Percentiles rank a stretch among this genome's conserved stretches.
These are phyloP conservation scores for Coryphaenoides rupestris DNA, from an alignment of 2,113 vertebrate genomes.

Conservation along the genomic window DNA sequence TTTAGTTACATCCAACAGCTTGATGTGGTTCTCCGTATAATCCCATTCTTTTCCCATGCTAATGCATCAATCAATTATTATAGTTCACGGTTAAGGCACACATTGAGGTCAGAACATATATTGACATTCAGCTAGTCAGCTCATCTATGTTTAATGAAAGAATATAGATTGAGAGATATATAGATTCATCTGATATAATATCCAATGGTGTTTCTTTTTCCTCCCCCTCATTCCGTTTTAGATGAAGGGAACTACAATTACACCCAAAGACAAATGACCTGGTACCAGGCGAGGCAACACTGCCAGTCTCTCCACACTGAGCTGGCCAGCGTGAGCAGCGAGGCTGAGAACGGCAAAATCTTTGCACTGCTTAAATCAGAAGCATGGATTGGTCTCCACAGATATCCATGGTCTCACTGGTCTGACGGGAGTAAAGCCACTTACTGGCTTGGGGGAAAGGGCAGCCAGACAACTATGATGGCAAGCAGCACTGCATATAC, in stretches of 20 bases:
- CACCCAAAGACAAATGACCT: fast-evolving
- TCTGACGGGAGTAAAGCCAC: conserved; percentile 17
- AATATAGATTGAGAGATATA: too few relatives aligned
- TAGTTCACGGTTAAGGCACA: too few relatives aligned
- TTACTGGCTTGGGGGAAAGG: conserved; percentile 13
- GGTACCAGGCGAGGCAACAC: not conserved
- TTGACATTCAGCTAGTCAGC: too few relatives aligned
- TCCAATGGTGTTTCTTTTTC: too few relatives aligned
- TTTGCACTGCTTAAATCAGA: fast-evolving
- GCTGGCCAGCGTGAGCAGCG: conserved; percentile 28
- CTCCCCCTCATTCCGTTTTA: not conserved
- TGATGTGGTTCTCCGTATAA: too few relatives aligned
- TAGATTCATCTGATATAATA: too few relatives aligned
- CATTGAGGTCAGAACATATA: too few relatives aligned
- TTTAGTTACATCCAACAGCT: too few relatives aligned
- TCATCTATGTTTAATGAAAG: too few relatives aligned
- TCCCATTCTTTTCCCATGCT: too few relatives aligned
- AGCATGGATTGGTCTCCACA: conserved; percentile 44
- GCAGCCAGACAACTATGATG: not conserved
- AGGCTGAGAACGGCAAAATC: conserved; percentile 15
- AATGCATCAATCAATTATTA: too few relatives aligned
- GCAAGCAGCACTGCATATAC: not conserved
- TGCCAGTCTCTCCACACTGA: conserved; percentile 29
- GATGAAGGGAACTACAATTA: conserved; percentile 8
- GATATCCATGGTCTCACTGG: conserved; percentile 28